Evolutionary conservation across 1,140 invertebrate genomes (phyloP), one percentile per base, ranked within the genome.

Genomic region (Drosophila bifasciata): DNA sequence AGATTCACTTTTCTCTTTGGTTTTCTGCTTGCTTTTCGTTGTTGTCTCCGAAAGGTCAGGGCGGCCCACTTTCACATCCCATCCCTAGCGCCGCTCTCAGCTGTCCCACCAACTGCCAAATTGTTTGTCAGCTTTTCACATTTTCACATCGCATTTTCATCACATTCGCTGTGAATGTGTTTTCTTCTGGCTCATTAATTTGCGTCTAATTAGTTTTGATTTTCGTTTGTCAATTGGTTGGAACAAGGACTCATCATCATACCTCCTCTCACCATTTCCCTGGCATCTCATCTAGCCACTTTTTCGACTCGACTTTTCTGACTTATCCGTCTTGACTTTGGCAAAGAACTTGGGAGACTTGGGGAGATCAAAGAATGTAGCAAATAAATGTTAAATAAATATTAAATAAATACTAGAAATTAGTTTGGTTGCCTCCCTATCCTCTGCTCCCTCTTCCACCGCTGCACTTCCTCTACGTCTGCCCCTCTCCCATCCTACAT

Each of bases 201-300:
- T 72, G 63, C 52, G 83, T 89, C 83, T 86, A 86, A 86, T 89
- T 86, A 83, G 83, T 86, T 89, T 79, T 79, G 84, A 86, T 86
- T 88, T 58, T 72, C 49, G 51, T 48, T 76, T 79, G 66, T 72
- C 69, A 64, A 56, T 73, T 64, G 71, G 51, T 19, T 52, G 69
- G 66, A 69, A 69, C 66, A 69, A 69, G 66, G 66, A 69, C 63
- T 55, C 49, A 23, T 39, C 45, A 19, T 40, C 40, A 50, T 16
- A 7, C 23, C n/a, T 3, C 17, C 40, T 25, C 9, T 9, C 32
- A 4, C n/a, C 40, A 16, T 0, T 16, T n/a, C 62, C 17, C 1
- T 13, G 11, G 32, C 32, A 36, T 36, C 32, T 11, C 32, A 36
- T 36, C 32, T 36, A 61, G 75, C 66, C 68, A 73, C 61, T 68